Conservation (phyloP, 2,113 vertebrate species). For the Entomyzon cyanotis region DNA sequence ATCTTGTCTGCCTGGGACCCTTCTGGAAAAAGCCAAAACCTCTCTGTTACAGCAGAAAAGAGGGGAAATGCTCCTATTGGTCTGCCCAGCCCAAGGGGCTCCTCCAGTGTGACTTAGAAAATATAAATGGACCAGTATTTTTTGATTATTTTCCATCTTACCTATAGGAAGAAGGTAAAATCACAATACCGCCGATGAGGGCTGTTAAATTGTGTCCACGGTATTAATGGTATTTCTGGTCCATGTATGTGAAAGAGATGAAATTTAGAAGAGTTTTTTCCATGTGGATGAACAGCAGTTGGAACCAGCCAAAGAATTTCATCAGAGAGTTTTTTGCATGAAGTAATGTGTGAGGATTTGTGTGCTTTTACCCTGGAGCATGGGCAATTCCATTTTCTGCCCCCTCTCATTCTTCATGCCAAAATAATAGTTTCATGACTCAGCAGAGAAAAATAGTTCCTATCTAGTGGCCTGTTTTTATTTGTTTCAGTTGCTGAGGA, state of each 20-base stretch:
- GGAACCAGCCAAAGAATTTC: not conserved
- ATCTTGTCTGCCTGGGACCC: not conserved
- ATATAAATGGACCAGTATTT: not conserved
- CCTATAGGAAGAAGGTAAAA: not conserved
- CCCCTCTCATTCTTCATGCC: not conserved
- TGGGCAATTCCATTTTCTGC: not conserved
- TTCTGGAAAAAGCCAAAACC: not conserved
- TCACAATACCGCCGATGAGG: not conserved
- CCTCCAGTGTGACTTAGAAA: not conserved
- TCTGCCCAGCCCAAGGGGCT: not conserved
- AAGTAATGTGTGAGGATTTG: not conserved
- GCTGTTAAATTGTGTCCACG: not conserved
- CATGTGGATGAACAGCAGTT: not conserved
- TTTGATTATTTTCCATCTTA: not conserved
- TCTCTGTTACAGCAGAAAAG: not conserved
- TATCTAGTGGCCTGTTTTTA: not conserved
- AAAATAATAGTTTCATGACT: not conserved
- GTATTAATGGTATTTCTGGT: not conserved
- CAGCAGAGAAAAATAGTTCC: not conserved
- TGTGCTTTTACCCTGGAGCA: not conserved
- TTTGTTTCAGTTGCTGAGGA: not conserved
- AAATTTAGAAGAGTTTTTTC: not conserved
- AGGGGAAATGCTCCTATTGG: not conserved
- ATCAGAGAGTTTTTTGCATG: not conserved
- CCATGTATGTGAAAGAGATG: not conserved